A percentile compares a stretch with the other conserved stretches of the same genome.
Evolutionary conservation across 1,140 invertebrate species (phyloP).

Genomic region (Drosophila serrata): DNA sequence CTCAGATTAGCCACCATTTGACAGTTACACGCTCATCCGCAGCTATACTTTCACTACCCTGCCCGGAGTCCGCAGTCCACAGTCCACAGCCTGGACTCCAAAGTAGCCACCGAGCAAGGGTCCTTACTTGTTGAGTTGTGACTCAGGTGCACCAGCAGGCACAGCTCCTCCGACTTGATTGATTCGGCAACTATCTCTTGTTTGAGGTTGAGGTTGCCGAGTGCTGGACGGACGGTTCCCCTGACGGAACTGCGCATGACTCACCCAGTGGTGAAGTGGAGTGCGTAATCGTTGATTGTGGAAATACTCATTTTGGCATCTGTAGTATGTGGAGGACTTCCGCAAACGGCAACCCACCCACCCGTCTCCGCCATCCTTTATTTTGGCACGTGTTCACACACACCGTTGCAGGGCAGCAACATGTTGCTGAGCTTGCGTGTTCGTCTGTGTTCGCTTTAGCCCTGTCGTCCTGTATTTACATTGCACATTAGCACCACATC

Average conservation of each 20-base stretch:
- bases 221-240: constrained; percentile 20
- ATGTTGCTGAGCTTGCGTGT: constrained; percentile 70
- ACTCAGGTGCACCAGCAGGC: neutral
- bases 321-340: constrained; percentile 16
- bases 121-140: constrained; percentile 40
- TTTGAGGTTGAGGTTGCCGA: constrained; percentile 15
- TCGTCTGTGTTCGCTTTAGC: neutral
- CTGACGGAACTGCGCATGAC: constrained; percentile 56
- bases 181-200: neutral
- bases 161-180: neutral
- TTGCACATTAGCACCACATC: constrained; percentile 25
- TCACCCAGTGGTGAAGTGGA: constrained; percentile 31
- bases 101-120: neutral
- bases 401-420: constrained; percentile 39
- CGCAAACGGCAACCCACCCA: neutral
- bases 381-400: constrained; percentile 64
- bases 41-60: constrained; percentile 8
- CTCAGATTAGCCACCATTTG: constrained; percentile 17
- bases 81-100: neutral
- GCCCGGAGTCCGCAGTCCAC: neutral
- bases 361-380: constrained; percentile 23
- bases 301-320: constrained; percentile 22
- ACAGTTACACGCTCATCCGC: constrained; percentile 42
- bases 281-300: constrained; percentile 68
- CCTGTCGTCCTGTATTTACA: constrained; percentile 9